Evolutionary conservation across 2,888 invertebrate genomes (phyloP), one percentile per base, ranked within the genome.

Genomic region (Acleris holmiana): DNA sequence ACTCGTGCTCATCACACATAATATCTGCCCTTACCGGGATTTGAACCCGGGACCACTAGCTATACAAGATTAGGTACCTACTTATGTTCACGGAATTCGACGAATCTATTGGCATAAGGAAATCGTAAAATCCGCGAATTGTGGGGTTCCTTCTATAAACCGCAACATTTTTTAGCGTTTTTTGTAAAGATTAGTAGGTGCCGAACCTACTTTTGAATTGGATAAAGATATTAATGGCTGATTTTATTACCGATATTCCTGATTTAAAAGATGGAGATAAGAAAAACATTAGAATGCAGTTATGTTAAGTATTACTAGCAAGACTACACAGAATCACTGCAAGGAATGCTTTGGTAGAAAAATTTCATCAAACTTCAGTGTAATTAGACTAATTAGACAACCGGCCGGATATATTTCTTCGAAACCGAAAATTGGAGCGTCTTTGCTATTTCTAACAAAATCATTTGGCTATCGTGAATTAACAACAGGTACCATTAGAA

Each of bases 331-430:
- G 47, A 0, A 47, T 47, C 46, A 35, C 15, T 53, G 35, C 48
- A 48, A 55, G 55, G 48, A 17, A 18, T 46, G 35, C 57, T 57
- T 63, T 47, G 19, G 48, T 41, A 21, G 19, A 41, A n/a, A 21
- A 1, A 7, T 41, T 10, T 35, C 29, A n/a, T 44, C 46, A 19
- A 47, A 57, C 50, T 51, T 47, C 21, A 51, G 46, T 18, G 29
- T 29, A 29, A 29, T 50, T 25, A 63, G 57, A 57, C 21, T 29
- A 57, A 63, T 53, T 47, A 41, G 47, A 53, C 53, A 51, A 63
- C 18, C 48, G 35, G 29, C 18, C 48, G 35, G 29, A 53, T 64
- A 58, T 29, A 19, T 53, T 46, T 58, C 41, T 15, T 44, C 8
- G 0, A 44, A 44, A 1, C 4, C 35, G 4, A 35, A 35, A 35